Base-by-base conservation (phyloP, 2,113 vertebrate genomes). In the Rhynchopsitta pachyrhyncha region DNA sequence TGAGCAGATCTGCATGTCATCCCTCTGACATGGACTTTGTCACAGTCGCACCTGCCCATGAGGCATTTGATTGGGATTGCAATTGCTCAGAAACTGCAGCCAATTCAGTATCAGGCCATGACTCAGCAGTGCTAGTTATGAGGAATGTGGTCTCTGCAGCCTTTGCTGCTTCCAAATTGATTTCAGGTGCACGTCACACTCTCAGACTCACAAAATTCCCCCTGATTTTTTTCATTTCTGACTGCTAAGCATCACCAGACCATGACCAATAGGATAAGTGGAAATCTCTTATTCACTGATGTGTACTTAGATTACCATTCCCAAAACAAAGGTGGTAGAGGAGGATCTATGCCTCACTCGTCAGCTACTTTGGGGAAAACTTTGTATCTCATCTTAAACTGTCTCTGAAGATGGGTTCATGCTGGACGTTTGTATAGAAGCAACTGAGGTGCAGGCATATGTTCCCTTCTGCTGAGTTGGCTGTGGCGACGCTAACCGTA, bases 401-500 rank as follows among this genome's bases (percentile, higher is more conserved):
- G 83, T 64, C 2, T 6, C 70, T 92, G 74, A 92, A 73, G 74
- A 78, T 44, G 70, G 66, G 83, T 52, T 95, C 52, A 16, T 79
- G 67, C 91, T 93, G 96, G 95, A 92, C 70, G 0, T 92, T 91
- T 89, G 77, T 52, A 16, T 89, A 81, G 91, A 93, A 95, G 93
- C 62, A 71, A n/a, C 81, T 84, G 83, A 95, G 93, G 93, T 93
- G 89, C 57, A 62, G 89, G 83, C 96, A 89, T 95, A 93, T 93
- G 95, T 93, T 96, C 77, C 89, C 93, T 93, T 92, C 95, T 96
- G 94, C 94, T 85, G 91, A 79, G 47, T 97, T 95, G 95, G 96
- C 96, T 95, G 74, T 79, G 83, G 69, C 64, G 77, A 23, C 0
- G 44, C 77, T 76, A 95, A 59, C 74, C 69, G 55, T 78, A 88